Evolutionary conservation across 2,888 invertebrate species (phyloP).

Genomic region (Drosophila melanosoma): DNA sequence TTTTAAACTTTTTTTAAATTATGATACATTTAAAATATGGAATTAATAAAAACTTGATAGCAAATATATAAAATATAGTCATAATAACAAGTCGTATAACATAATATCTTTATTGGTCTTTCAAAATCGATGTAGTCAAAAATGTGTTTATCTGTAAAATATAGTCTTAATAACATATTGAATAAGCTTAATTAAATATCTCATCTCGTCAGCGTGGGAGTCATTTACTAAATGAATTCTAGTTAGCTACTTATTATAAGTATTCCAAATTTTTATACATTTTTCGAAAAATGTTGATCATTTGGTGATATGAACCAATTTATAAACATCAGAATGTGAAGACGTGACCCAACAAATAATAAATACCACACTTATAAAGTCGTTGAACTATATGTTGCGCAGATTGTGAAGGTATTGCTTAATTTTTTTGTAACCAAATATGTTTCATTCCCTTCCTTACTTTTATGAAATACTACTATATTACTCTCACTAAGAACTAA

Average conservation of each 20-base stretch:
- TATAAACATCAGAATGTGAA: slow-evolving; percentile 21
- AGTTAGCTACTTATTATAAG: background rate
- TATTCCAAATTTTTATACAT: background rate
- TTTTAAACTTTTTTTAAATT: background rate
- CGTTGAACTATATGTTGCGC: slow-evolving; percentile 39
- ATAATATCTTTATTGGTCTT: no score
- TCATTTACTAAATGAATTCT: slow-evolving; percentile 24
- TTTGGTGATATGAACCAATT: slow-evolving; percentile 7
- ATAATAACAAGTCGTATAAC: no score
- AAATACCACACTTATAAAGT: slow-evolving; percentile 14
- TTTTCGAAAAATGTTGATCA: background rate
- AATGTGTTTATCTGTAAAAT: background rate
- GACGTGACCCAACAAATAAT: slow-evolving; percentile 32
- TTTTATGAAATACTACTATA: slow-evolving; percentile 24
- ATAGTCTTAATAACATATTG: background rate
- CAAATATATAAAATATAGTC: no score
- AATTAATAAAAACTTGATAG: background rate
- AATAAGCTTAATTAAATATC: background rate
- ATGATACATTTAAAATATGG: background rate
- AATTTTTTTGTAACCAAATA: background rate
- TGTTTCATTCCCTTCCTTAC: background rate
- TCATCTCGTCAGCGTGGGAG: background rate
- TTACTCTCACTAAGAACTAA: background rate
- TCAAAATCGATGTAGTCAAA: background rate
- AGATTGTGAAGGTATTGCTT: background rate